Base-by-base conservation (phyloP, 2,113 vertebrate species). In the Calidris pugnax region DNA sequence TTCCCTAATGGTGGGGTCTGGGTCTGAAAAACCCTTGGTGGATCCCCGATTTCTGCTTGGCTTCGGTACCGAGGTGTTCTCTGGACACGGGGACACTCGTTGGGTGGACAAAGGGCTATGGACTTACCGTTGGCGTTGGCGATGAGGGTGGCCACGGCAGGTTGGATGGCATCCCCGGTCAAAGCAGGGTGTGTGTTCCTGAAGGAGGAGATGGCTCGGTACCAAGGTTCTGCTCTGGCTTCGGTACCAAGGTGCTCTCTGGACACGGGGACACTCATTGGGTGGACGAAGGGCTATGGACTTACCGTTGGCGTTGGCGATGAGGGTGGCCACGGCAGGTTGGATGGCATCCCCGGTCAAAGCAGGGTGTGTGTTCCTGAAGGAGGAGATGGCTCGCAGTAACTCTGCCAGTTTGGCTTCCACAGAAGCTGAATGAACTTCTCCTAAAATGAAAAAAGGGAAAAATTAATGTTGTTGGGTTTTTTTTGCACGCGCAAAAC, bases 121-220 rank as follows among this genome's bases (percentile, higher is more conserved):
- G 68, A 41, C 77, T 89, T 86, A 96, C 96, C 95, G 2, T 62
- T 51, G 41, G 93, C 57, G 12, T 45, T 87, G 56, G 60, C 23
- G 35, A 89, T 41, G 14, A 98, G 93, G 2, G 78, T 39, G 3
- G 93, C 80, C 14, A 79, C 48, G 14, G 89, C 88, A 10, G 73
- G 48, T 35, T 74, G 90, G 41, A 96, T 87, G 48, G 57, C 35
- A 5, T 78, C 82, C 21, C 59, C 16, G 9, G 87, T 67, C 48
- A 97, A 30, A 24, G 74, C 66, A 19, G 97, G 96, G 27, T 92
- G 92, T 3, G 88, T 68, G 37, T 33, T 87, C 43, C 79, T 75
- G 67, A 96, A 91, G 48, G 81, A 94, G 73, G 96, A 85, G 66
- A 97, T 30, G 11, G 93, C 62, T 20, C 79, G 76, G n/a, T n/a